Evolutionary conservation across 35 echinoderm and acorn worm genomes (phyloP).

Genomic region (Apostichopus parvimensis): DNA sequence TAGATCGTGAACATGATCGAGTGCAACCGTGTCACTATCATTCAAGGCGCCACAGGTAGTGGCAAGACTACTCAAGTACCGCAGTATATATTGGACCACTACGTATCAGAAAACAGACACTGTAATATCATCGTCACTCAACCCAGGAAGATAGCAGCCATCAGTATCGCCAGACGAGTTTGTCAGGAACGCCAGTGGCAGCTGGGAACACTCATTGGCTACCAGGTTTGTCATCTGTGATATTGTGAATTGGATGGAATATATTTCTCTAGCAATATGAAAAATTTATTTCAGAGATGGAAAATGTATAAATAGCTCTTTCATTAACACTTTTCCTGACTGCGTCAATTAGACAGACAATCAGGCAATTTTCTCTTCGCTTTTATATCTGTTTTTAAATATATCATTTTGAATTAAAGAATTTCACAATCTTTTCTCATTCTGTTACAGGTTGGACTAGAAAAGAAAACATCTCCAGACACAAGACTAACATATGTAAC

Average conservation of each 20-base stretch:
- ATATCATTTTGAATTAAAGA: too few relatives aligned
- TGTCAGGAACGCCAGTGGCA: slow-evolving; percentile 94
- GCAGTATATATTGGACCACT: slow-evolving; percentile 92
- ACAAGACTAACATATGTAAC: slow-evolving; percentile 86
- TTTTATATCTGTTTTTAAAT: too few relatives aligned
- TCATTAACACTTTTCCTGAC: too few relatives aligned
- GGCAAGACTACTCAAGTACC: slow-evolving; percentile 98
- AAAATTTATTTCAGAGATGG: too few relatives aligned
- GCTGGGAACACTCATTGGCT: slow-evolving; percentile 88
- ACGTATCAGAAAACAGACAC: slow-evolving; percentile 74
- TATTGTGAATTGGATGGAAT: too few relatives aligned
- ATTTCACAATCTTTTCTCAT: neutral
- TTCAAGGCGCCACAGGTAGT: slow-evolving; percentile 89
- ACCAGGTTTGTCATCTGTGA: slow-evolving; percentile 68
- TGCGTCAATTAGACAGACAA: too few relatives aligned
- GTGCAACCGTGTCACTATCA: slow-evolving; percentile 82
- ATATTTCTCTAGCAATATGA: too few relatives aligned
- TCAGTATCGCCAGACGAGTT: slow-evolving; percentile 93
- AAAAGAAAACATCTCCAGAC: slow-evolving; percentile 72
- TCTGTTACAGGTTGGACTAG: slow-evolving; percentile 80
- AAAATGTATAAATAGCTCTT: too few relatives aligned
- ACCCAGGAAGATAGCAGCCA: slow-evolving; percentile 93
- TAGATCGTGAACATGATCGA: slow-evolving; percentile 92
- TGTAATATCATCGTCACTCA: slow-evolving; percentile 99
- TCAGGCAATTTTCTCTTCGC: too few relatives aligned